phyloP scores from a whole-genome alignment of 2,888 invertebrate genomes.

The Lasioglossum lativentre region DNA sequence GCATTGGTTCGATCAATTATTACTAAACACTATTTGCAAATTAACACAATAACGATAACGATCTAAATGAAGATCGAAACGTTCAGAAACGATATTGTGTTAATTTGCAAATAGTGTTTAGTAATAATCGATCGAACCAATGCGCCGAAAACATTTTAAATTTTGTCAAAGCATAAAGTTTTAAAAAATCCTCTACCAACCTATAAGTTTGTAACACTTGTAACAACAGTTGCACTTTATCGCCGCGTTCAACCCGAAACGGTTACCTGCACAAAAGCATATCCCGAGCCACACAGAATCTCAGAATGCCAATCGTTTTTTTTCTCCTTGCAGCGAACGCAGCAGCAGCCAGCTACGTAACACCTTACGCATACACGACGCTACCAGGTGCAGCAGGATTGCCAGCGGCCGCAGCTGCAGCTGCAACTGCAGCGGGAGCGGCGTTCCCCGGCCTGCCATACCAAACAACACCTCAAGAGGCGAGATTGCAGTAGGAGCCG shows the following conservation, averaged over 20 bases:
- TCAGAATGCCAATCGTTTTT: constrained; percentile 2
- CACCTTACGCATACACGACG: constrained; percentile 90
- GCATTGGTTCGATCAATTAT: too few species aligned
- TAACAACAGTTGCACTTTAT: background rate
- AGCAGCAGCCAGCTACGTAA: constrained; percentile 90
- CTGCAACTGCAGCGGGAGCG: constrained; percentile 84
- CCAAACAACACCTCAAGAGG: constrained; percentile 90
- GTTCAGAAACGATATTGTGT: too few species aligned
- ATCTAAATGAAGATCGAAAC: too few species aligned
- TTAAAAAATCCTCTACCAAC: background rate
- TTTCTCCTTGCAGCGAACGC: constrained; percentile 81
- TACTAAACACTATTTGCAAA: too few species aligned
- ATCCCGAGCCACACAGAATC: background rate
- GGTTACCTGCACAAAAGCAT: constrained; percentile 19
- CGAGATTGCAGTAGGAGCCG: constrained; percentile 89
- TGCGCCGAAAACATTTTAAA: too few species aligned
- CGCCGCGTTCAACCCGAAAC: background rate
- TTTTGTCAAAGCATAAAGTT: too few species aligned
- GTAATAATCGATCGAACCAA: too few species aligned
- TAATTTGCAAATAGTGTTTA: too few species aligned
- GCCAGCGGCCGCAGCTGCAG: constrained; percentile 85
- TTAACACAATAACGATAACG: too few species aligned
- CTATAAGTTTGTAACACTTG: background rate
- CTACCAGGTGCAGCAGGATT: constrained; percentile 88
- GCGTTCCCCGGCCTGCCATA: constrained; percentile 89